Base-by-base conservation (phyloP, 2,113 vertebrate species). In the Marcusenius ussheri region DNA sequence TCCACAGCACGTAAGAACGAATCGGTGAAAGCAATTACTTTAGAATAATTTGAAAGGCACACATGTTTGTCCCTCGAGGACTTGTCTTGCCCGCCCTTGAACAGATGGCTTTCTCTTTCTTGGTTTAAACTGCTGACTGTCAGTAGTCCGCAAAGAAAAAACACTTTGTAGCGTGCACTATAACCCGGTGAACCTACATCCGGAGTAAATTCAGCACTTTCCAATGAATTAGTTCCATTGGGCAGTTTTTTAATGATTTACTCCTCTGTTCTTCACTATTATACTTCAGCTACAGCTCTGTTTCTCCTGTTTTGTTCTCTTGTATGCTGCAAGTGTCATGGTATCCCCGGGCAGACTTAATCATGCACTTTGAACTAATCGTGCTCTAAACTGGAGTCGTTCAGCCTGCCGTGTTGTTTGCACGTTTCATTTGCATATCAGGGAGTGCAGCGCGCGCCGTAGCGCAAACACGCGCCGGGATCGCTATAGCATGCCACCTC, bases 1-100 rank as follows among this genome's bases (percentile, higher is more conserved):
- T 87, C 85, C 47, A 51, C 85, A 35, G 50, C 85, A 87, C 50
- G 50, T 87, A 53, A 87, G 85, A 80, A 80, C 13, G 74, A 51
- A 83, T 56, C 46, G 49, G 70, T 50, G 70, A 89, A 80, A 89
- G 74, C 49, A 83, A 89, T 89, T 83, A 89, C 88, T 89, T 83
- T 39, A 49, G 49, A 39, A 56, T 89, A 45, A 89, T 89, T 89
- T 56, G 88, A 89, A 89, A 89, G 88, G 74, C 47, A 56, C 47
- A 27, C 15, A 89, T 50, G 70, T 50, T 62, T 62, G 53, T 66
- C 53, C 56, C 35, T 66, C 17, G 87, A 62, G 35, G 56, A 88
- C 49, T 42, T 21, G 87, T 62, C 56, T 62, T 88, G 51, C 87
- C 87, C 51, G 51, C 51, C 87, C 31, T 88, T 88, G 70, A 89